Conservation (phyloP, 2,888 invertebrate genomes). For the Dynastes tityus region DNA sequence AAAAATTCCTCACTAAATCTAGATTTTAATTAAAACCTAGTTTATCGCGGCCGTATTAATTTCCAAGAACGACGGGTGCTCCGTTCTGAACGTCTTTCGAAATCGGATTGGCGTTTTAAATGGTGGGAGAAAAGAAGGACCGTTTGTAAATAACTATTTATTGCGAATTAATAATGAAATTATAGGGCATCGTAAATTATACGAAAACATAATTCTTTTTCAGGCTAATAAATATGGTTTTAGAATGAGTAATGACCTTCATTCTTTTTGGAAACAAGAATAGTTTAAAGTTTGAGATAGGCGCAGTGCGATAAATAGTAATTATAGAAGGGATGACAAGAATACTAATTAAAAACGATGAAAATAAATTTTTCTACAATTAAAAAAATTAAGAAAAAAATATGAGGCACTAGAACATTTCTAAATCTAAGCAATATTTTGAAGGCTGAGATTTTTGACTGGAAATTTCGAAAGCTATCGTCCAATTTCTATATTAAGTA, state of each 20-base stretch:
- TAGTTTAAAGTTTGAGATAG: neutral
- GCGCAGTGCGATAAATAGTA: neutral
- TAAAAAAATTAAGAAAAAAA: neutral
- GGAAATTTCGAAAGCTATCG: too few species aligned
- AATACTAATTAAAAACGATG: neutral
- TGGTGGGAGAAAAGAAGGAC: neutral
- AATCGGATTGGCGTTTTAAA: slow-evolving; percentile 5
- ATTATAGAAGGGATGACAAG: neutral
- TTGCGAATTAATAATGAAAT: slow-evolving; percentile 38
- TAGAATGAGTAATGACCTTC: neutral
- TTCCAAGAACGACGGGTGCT: slow-evolving; percentile 29
- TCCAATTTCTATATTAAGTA: too few species aligned
- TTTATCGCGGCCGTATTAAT: slow-evolving; percentile 27
- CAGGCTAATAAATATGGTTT: neutral
- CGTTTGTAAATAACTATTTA: slow-evolving; percentile 40
- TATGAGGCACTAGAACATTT: too few species aligned
- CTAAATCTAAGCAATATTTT: too few species aligned
- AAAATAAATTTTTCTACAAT: neutral
- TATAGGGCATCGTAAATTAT: slow-evolving; percentile 29
- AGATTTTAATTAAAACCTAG: slow-evolving; percentile 43
- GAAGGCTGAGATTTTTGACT: too few species aligned
- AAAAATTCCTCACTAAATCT: slow-evolving; percentile 37
- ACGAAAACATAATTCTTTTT: slow-evolving; percentile 3
- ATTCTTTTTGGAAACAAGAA: neutral
- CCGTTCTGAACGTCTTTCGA: neutral